Evolutionary conservation across 2,888 invertebrate species (phyloP).

Genomic region (Pristionchus arcanus): DNA sequence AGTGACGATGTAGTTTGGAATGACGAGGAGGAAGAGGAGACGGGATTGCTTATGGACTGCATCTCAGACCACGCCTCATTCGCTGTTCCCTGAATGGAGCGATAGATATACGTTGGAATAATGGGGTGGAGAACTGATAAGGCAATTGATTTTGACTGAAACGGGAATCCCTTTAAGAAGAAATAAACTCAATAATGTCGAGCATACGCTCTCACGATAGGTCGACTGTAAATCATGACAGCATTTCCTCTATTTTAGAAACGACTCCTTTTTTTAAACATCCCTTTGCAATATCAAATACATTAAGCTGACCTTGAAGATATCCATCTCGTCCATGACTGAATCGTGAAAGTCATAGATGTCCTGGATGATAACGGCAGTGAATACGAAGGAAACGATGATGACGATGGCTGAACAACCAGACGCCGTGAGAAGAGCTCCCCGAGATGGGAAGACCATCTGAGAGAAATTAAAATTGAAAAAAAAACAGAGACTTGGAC

Average conservation of each 20-base stretch:
- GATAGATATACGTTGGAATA: background rate
- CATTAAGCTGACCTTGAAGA: constrained; percentile 58
- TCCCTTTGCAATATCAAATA: too few species aligned
- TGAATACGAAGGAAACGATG: constrained; percentile 49
- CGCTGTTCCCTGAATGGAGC: constrained; percentile 11
- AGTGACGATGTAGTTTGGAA: background rate
- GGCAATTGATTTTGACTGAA: too few species aligned
- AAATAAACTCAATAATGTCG: too few species aligned
- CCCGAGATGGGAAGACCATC: constrained; percentile 40
- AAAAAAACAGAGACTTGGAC: too few species aligned
- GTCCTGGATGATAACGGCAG: constrained; percentile 56
- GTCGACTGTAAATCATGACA: too few species aligned
- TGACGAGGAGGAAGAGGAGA: background rate
- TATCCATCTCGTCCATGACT: constrained; percentile 59
- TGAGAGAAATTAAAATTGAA: too few species aligned
- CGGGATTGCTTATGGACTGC: constrained; percentile 47
- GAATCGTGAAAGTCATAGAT: constrained; percentile 58
- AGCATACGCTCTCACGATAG: too few species aligned
- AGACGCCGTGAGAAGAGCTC: constrained; percentile 42
- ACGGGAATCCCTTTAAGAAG: too few species aligned
- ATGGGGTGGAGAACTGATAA: too few species aligned
- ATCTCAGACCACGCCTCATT: constrained; percentile 55
- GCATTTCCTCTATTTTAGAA: too few species aligned
- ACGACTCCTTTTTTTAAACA: too few species aligned
- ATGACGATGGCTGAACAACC: constrained; percentile 33